These are phyloP conservation scores for Phyllotreta striolata DNA, from an alignment of 2,888 invertebrate genomes.

Conservation along the genomic window DNA sequence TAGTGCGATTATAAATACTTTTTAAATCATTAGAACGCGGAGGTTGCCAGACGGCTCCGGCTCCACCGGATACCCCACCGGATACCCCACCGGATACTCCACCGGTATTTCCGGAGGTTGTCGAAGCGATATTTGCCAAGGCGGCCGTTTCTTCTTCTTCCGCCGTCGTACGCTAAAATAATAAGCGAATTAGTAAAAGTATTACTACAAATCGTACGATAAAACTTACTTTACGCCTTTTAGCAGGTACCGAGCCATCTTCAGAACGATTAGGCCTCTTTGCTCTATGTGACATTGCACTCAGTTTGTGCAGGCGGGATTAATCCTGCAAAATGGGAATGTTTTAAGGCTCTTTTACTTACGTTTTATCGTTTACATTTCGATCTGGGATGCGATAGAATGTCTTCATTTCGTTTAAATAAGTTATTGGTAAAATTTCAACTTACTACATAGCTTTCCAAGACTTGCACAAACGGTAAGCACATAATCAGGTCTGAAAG, in stretches of 20 bases:
- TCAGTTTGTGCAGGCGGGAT: constrained; percentile 57
- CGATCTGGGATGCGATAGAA: background rate
- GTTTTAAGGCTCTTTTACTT: too few relatives aligned
- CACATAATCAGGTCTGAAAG: constrained; percentile 58
- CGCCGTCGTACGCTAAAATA: constrained; percentile 66
- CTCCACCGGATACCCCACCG: too few relatives aligned
- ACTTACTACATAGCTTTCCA: constrained; percentile 70
- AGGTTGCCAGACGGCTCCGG: constrained; percentile 72
- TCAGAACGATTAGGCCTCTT: constrained; percentile 77
- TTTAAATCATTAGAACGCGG: constrained; percentile 87
- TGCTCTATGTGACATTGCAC: constrained; percentile 78
- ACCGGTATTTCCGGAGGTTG: constrained; percentile 44
- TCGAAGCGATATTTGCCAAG: constrained; percentile 22
- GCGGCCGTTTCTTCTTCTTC: constrained; percentile 73
- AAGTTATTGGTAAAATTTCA: constrained; percentile 4
- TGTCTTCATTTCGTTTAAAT: background rate
- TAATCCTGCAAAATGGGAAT: constrained; percentile 49
- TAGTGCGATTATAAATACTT: constrained; percentile 80
- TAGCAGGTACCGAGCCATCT: constrained; percentile 74
- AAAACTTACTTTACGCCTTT: constrained; percentile 77
- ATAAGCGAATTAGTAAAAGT: constrained; percentile 17
- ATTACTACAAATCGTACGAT: background rate
- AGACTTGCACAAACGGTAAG: constrained; percentile 58
- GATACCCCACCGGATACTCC: too few relatives aligned
- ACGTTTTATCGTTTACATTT: constrained; percentile 1